Conservation (phyloP, 2,888 invertebrate genomes). For the Cremastinae sp. region DNA sequence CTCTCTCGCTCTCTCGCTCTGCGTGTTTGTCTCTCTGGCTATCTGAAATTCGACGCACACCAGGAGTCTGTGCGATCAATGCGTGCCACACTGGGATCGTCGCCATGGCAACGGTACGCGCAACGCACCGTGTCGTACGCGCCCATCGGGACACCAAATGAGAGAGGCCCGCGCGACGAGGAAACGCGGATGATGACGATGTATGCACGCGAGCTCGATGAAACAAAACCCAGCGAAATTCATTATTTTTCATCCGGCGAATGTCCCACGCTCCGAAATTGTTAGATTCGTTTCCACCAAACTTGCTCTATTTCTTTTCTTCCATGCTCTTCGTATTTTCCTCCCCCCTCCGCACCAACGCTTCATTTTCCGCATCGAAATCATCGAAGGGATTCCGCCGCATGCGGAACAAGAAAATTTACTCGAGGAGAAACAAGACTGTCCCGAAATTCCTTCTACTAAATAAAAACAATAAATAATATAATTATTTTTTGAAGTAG, state of each 20-base stretch:
- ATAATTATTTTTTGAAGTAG: too few relatives aligned
- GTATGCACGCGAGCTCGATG: conserved; percentile 16
- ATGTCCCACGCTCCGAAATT: too few relatives aligned
- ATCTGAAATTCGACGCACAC: conserved; percentile 74
- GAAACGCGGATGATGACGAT: conserved; percentile 34
- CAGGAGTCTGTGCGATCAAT: conserved; percentile 80
- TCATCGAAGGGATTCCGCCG: too few relatives aligned
- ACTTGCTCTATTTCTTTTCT: too few relatives aligned
- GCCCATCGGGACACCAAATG: conserved; percentile 53
- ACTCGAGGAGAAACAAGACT: too few relatives aligned
- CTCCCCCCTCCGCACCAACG: too few relatives aligned
- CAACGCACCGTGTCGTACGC: conserved; percentile 68
- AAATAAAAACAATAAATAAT: too few relatives aligned
- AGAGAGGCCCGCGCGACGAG: conserved; percentile 38
- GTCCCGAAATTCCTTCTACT: too few relatives aligned
- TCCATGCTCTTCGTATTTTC: too few relatives aligned
- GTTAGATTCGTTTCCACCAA: too few relatives aligned
- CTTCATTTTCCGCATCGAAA: too few relatives aligned
- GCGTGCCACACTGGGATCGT: conserved; percentile 78
- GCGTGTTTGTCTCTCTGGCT: conserved; percentile 53
- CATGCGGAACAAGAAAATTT: too few relatives aligned
- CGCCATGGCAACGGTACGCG: conserved; percentile 78
- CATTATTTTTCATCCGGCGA: background rate
- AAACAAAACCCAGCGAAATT: background rate
- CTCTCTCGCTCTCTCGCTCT: conserved; percentile 29